A percentile compares a stretch with the other conserved stretches of the same genome.
phyloP scores from a whole-genome alignment of 1,140 invertebrate species.

The Brevipalpus yothersi region DNA sequence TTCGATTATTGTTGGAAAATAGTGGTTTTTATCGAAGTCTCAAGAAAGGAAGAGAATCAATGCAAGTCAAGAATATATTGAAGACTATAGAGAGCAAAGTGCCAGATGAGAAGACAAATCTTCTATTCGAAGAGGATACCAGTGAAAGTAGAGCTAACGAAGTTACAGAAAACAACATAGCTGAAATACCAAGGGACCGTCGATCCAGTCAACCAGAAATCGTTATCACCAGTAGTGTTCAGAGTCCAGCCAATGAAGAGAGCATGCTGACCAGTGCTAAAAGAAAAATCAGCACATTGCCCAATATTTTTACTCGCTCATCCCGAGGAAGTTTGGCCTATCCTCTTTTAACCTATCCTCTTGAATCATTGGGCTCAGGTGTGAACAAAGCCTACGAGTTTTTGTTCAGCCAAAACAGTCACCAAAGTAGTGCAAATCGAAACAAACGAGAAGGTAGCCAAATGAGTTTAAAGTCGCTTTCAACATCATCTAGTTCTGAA shows the following conservation, averaged over 20 bases:
- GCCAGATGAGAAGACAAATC: background rate
- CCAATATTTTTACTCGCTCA: conserved; percentile 17
- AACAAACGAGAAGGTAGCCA: conserved; percentile 41
- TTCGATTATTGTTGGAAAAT: background rate
- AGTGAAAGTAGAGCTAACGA: background rate
- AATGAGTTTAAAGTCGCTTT: conserved; percentile 27
- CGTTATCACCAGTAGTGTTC: background rate
- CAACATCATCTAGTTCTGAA: background rate
- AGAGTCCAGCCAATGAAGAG: background rate
- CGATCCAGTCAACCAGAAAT: background rate
- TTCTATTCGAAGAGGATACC: background rate
- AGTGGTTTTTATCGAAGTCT: background rate
- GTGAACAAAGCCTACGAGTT: conserved; percentile 4
- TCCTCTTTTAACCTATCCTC: conserved; percentile 24
- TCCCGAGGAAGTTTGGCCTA: conserved; percentile 46
- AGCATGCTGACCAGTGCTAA: background rate
- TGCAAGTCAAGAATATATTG: background rate
- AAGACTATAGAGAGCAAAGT: background rate
- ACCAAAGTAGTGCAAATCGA: conserved; percentile 2
- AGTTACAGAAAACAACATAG: background rate
- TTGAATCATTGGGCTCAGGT: conserved; percentile 11
- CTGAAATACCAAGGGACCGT: background rate
- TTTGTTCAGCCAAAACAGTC: conserved; percentile 2
- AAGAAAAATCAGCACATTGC: background rate
- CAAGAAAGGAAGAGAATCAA: background rate